Conservation (phyloP, 1,140 invertebrate genomes). For the Lasioglossum albipes region DNA sequence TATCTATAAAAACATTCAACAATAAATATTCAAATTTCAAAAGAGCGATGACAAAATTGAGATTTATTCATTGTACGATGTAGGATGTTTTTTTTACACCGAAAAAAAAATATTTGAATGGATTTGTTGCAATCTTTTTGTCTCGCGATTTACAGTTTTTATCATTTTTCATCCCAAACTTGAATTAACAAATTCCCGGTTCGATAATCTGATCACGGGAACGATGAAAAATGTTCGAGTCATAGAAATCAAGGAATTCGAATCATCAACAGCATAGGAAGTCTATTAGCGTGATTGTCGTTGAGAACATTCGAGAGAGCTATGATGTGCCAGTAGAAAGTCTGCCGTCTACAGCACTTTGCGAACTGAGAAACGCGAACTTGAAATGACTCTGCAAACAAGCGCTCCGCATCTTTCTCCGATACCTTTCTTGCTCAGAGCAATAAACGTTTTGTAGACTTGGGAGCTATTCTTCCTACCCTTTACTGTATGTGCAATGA, state of each 20-base stretch:
- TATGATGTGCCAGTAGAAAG: conserved; percentile 19
- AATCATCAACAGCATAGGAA: not conserved
- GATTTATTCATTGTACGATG: no score
- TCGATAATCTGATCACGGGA: no score
- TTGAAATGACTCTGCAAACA: conserved; percentile 18
- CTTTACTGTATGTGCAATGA: not conserved
- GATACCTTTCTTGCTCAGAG: not conserved
- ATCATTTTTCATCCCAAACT: no score
- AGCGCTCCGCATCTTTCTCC: not conserved
- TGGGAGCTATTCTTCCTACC: not conserved
- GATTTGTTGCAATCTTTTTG: no score
- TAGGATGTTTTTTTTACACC: no score
- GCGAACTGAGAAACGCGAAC: conserved; percentile 11
- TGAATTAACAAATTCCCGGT: no score
- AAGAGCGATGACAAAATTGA: no score
- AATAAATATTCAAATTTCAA: no score
- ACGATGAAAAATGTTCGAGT: not conserved
- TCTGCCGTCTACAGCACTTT: conserved; percentile 27
- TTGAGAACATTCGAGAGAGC: conserved; percentile 23
- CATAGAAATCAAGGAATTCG: not conserved
- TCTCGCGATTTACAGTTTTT: no score
- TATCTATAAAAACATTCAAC: no score
- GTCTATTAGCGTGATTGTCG: conserved; percentile 37
- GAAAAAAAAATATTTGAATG: no score
- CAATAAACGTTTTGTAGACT: not conserved